phyloP scores from a whole-genome alignment of 2,113 vertebrate species.

The Syngnathus typhle region DNA sequence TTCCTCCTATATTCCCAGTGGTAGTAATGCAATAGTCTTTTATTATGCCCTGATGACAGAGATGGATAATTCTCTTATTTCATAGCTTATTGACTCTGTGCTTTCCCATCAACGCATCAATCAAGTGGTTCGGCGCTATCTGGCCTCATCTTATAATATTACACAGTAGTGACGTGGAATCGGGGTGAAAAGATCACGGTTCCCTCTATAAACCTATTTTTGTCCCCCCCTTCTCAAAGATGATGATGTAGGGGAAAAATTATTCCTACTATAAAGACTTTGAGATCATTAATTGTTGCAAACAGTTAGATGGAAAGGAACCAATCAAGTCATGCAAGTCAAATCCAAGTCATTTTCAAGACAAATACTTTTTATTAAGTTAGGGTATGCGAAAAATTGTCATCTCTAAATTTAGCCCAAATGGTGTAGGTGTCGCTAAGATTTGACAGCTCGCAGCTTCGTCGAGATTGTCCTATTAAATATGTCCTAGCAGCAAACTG shows the following conservation, averaged over 20 bases:
- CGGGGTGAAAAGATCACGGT: not conserved
- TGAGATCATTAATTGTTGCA: too few species aligned
- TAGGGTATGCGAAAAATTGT: too few species aligned
- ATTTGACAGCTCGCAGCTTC: too few species aligned
- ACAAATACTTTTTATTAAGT: too few species aligned
- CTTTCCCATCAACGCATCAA: conserved; percentile 26
- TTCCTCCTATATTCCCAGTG: conserved; percentile 16
- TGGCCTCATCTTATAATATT: conserved; percentile 4
- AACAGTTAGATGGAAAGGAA: too few species aligned
- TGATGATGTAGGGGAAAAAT: not conserved
- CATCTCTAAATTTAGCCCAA: too few species aligned
- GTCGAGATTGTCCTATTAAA: too few species aligned
- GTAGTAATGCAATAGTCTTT: conserved; percentile 33
- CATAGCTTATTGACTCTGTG: conserved; percentile 39
- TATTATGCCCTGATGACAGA: conserved; percentile 37
- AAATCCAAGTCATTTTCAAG: too few species aligned
- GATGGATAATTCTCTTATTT: conserved; percentile 37
- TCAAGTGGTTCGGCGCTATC: conserved; percentile 29
- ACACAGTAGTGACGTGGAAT: not conserved
- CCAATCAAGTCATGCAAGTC: too few species aligned
- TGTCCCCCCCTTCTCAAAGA: not conserved
- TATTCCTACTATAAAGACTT: not conserved
- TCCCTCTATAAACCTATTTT: not conserved
- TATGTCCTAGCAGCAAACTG: too few species aligned
- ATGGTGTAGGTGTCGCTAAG: too few species aligned